Evolutionary conservation across 2,888 invertebrate genomes (phyloP).

Genomic region (Cerastis rubricosa): DNA sequence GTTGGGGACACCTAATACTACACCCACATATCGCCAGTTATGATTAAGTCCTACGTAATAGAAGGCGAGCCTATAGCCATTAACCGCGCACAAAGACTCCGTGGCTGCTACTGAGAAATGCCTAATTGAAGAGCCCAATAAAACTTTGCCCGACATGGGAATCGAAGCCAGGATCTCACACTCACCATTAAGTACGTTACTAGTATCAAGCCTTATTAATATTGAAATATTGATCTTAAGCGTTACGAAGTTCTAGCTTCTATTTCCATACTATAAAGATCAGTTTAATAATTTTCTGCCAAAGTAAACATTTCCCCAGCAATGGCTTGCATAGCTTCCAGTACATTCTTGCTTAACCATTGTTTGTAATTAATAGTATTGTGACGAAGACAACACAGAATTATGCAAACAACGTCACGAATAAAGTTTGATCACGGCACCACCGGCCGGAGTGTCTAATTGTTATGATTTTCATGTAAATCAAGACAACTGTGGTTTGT

Average conservation of each 20-base stretch:
- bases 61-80: background rate
- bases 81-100: background rate
- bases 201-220: background rate
- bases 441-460: constrained; percentile 29
- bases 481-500: constrained; percentile 35
- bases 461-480: constrained; percentile 57
- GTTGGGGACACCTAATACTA: background rate
- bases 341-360: background rate
- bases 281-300: background rate
- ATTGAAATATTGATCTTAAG: background rate
- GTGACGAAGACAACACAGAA: constrained; percentile 30
- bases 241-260: background rate
- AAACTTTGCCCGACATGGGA: background rate
- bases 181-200: background rate
- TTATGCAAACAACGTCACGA: constrained; percentile 46
- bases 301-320: background rate
- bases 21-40: background rate
- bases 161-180: background rate
- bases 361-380: constrained; percentile 34
- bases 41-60: background rate
- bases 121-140: background rate
- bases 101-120: background rate
- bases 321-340: background rate
- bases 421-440: constrained; percentile 45
- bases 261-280: background rate